Base-by-base conservation (phyloP, 2,797 vertebrate genomes). In the Hoplostethus mediterraneus region DNA sequence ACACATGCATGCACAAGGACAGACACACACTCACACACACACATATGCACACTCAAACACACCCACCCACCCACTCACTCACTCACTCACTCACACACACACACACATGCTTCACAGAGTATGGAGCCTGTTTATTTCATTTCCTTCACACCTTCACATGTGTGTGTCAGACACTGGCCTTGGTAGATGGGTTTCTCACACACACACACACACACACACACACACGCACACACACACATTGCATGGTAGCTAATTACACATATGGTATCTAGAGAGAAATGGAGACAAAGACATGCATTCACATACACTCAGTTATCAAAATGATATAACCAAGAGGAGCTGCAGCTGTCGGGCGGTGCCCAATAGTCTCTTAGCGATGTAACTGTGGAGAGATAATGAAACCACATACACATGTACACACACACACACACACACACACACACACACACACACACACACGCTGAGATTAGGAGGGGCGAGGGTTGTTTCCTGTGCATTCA, bases 91-190 rank as follows among this genome's bases (percentile, higher is more conserved):
- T 17, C 33, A 28, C 57, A 45, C 52, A 54, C 42, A 63, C 47
- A 62, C 31, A 49, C 3, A 45, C 42, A 53, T 13, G 4, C 36
- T 54, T 14, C 25, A 10, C n/a, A 63, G 61, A 0, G 30, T 80
- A 77, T 38, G 28, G 51, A 77, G 60, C 75, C 36, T 30, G 66
- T 80, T 79, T 73, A n/a, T 75, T 73, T 79, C 14, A 72, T 73
- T 83, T 88, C 36, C 56, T 73, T 89, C 77, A 82, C 89, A 81
- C 80, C 83, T 80, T 86, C 83, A 84, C 88, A 89, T 77, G 75
- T 87, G 87, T n/a, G 6, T 48, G 31, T 67, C 80, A 66, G 83
- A 83, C 56, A 52, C 73, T 60, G 66, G 72, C 68, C 77, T 80
- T 60, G 28, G 45, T 51, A 48, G 49, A 78, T 63, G 64, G 25